A percentile compares a stretch with the other conserved stretches of the same genome.
These are phyloP conservation scores for Erythrolamprus reginae DNA, from an alignment of 2,113 vertebrate species.

Conservation along the genomic window DNA sequence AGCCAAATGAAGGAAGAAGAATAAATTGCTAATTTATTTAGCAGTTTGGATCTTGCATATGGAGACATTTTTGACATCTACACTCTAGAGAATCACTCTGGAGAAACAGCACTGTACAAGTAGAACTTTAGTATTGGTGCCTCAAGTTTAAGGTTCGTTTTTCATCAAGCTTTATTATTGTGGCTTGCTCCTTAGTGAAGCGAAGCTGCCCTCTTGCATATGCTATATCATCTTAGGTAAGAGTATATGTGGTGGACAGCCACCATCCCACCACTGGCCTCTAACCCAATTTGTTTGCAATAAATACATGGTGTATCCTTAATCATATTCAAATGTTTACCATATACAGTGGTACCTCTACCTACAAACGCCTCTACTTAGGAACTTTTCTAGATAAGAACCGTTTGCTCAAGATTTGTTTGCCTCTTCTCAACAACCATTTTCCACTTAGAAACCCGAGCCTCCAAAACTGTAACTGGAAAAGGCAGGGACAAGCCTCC, in stretches of 20 bases:
- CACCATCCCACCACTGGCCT: background rate
- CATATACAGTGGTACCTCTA: no score
- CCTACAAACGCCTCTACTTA: no score
- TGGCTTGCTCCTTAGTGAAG: background rate
- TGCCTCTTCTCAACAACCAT: no score
- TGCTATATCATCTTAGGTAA: background rate
- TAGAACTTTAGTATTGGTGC: background rate
- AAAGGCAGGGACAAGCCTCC: no score
- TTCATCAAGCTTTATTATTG: background rate
- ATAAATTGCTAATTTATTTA: constrained; percentile 30
- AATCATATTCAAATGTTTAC: background rate
- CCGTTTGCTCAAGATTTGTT: no score
- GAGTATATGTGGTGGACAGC: no score
- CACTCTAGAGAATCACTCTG: background rate
- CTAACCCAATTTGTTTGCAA: background rate
- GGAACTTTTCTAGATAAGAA: no score
- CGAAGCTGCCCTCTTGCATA: background rate
- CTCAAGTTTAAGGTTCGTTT: background rate
- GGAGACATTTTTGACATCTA: background rate
- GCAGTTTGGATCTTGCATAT: background rate
- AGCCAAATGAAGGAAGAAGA: background rate
- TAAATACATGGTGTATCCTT: background rate
- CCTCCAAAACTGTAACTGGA: no score
- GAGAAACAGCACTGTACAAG: background rate
- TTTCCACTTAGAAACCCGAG: no score